These are phyloP conservation scores for Chascanopsetta lugubris DNA, from an alignment of 2,113 vertebrate species.

Conservation along the genomic window DNA sequence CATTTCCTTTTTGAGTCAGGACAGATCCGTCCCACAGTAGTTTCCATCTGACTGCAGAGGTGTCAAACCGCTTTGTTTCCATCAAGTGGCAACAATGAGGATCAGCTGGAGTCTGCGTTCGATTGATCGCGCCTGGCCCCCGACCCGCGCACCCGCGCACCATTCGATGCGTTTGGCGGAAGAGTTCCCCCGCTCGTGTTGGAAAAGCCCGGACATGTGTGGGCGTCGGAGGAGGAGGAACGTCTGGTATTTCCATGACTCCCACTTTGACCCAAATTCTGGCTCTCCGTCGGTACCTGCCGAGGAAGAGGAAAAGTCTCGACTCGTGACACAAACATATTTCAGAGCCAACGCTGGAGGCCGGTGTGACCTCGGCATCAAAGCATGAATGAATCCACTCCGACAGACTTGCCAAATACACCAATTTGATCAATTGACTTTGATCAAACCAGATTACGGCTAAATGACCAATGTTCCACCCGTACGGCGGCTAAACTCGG, in stretches of 20 bases:
- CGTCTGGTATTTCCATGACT: background rate
- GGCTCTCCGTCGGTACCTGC: background rate
- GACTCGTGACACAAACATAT: slow-evolving; percentile 16
- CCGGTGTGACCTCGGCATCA: slow-evolving; percentile 33
- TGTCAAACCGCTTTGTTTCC: slow-evolving; percentile 27
- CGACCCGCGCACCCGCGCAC: too few species aligned
- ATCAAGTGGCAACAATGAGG: slow-evolving; percentile 22
- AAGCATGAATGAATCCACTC: slow-evolving; percentile 38
- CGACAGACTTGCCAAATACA: slow-evolving; percentile 19
- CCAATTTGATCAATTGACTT: slow-evolving; percentile 37
- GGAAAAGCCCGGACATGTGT: background rate
- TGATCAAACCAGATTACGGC: slow-evolving; percentile 28
- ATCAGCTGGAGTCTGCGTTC: slow-evolving; percentile 1
- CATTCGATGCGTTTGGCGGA: too few species aligned
- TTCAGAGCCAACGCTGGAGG: slow-evolving; percentile 21
- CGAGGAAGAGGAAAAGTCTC: background rate
- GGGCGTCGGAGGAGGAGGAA: background rate
- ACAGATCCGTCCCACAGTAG: background rate
- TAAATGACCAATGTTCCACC: slow-evolving; percentile 15
- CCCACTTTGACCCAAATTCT: background rate
- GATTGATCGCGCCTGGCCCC: background rate
- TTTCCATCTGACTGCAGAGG: slow-evolving; percentile 21
- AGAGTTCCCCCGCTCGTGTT: too few species aligned
- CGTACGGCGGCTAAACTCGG: background rate
- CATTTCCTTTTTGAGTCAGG: background rate